phyloP scores from a whole-genome alignment of 2,888 invertebrate genomes.

The Macropis europaea region DNA sequence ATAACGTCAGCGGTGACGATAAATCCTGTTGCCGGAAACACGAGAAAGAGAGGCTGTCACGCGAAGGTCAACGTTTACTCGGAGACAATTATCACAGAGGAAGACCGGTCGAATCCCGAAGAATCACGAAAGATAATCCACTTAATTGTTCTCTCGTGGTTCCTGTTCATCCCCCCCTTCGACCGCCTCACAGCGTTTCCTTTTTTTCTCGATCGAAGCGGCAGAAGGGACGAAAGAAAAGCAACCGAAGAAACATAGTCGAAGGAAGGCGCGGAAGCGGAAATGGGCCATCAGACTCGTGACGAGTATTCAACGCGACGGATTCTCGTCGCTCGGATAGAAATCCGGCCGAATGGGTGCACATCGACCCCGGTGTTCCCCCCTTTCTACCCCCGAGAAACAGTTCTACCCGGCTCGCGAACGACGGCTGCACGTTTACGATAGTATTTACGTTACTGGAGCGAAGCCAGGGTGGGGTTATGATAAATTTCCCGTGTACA shows the following conservation, averaged over 20 bases:
- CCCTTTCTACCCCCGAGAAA: slow-evolving; percentile 6
- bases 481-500: slow-evolving; percentile 65
- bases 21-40: not conserved
- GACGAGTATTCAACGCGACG: slow-evolving; percentile 63
- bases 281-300: slow-evolving; percentile 62
- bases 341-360: slow-evolving; percentile 58
- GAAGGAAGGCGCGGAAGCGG: slow-evolving; percentile 49
- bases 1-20: slow-evolving; percentile 7
- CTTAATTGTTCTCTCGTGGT: slow-evolving; percentile 44
- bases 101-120: slow-evolving; percentile 14
- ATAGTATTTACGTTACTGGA: slow-evolving; percentile 62
- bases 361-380: slow-evolving; percentile 32
- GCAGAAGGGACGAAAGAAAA: slow-evolving; percentile 16
- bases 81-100: slow-evolving; percentile 38
- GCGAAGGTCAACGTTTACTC: slow-evolving; percentile 37
- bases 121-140: slow-evolving; percentile 51
- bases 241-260: slow-evolving; percentile 48
- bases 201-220: not conserved
- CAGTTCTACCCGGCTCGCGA: slow-evolving; percentile 23
- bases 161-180: not conserved
- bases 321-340: slow-evolving; percentile 56
- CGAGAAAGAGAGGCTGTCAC: slow-evolving; percentile 32
- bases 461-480: slow-evolving; percentile 47
- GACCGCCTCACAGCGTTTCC: not conserved
- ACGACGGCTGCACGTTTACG: slow-evolving; percentile 58